phyloP scores from a whole-genome alignment of 2,888 invertebrate genomes.

The Glyphotaelius pellucidus region DNA sequence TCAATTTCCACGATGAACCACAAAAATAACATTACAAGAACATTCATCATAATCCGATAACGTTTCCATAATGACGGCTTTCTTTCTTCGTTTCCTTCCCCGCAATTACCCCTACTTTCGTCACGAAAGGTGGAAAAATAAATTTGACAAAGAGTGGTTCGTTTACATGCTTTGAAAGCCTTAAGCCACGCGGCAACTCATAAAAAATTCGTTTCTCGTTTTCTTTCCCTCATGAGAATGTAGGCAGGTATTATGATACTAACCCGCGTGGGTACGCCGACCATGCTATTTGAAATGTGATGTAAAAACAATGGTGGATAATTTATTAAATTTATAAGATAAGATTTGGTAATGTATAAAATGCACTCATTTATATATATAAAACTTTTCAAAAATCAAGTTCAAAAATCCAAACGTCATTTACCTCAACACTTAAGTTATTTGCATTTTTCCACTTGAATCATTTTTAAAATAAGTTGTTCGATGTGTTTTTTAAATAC shows the following conservation, averaged over 20 bases:
- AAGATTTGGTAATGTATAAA: too few relatives aligned
- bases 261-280: background rate
- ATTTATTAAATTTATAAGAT: background rate
- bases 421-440: too few relatives aligned
- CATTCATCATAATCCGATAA: background rate
- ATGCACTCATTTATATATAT: too few relatives aligned
- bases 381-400: too few relatives aligned
- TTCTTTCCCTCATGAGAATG: background rate
- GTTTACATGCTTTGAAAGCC: constrained; percentile 14
- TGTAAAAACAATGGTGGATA: background rate
- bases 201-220: constrained; percentile 31
- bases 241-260: background rate
- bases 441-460: too few relatives aligned
- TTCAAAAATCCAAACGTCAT: too few relatives aligned
- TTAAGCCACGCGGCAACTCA: constrained; percentile 3
- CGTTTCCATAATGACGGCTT: background rate
- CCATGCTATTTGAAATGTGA: background rate
- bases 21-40: background rate
- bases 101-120: background rate
- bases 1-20: background rate
- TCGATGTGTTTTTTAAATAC: too few relatives aligned
- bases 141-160: constrained; percentile 33
- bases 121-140: background rate
- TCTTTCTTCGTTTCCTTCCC: background rate
- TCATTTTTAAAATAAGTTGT: too few relatives aligned